Evolutionary conservation across 2,888 invertebrate species (phyloP), one percentile per base, ranked within the genome.

Genomic region (Limnephilus marmoratus): DNA sequence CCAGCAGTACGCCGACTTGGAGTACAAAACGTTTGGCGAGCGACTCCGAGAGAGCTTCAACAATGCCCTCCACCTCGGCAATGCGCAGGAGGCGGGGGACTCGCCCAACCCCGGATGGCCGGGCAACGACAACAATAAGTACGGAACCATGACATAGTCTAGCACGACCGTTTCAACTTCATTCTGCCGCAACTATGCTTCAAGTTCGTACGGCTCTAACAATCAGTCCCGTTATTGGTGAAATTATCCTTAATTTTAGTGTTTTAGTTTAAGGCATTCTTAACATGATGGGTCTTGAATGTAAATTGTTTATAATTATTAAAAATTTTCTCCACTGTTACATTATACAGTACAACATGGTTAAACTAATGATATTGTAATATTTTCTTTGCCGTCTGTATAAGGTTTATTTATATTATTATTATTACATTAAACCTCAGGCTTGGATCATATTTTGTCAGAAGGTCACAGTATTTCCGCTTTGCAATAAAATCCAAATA

Each of bases 21-120:
- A 98, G 94, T 98, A 98, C 95, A 98, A 98, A 95, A 98, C 98
- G 31, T 98, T 99, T 95, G 96, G 96, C 90, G 98, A 98, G 94
- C 97, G 98, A 85, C 96, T 99, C 1, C 96, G 97, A 81, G 98
- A 98, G 94, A 98, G 98, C 85, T 97, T 98, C 94, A 94, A 95
- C 15, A 95, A 95, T 93, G 95, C 96, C 0, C 95, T 96, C 94
- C 94, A 95, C 93, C 95, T 96, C 94, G 94, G 95, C 49, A 94
- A 95, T 37, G 94, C 94, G 34, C 95, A 95, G 86, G 96, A 96
- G 92, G 95, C 95, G 11, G 96, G 96, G 12, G 96, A 96, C 12
- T 95, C 95, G 95, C 95, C 29, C 95, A 96, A 24, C 95, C 95
- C 0, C 96, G 95, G 2, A 95, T 95, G 12, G 95, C 95, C 81